These are phyloP conservation scores for Psittacula echo DNA, from an alignment of 2,797 vertebrate species.

Conservation along the genomic window DNA sequence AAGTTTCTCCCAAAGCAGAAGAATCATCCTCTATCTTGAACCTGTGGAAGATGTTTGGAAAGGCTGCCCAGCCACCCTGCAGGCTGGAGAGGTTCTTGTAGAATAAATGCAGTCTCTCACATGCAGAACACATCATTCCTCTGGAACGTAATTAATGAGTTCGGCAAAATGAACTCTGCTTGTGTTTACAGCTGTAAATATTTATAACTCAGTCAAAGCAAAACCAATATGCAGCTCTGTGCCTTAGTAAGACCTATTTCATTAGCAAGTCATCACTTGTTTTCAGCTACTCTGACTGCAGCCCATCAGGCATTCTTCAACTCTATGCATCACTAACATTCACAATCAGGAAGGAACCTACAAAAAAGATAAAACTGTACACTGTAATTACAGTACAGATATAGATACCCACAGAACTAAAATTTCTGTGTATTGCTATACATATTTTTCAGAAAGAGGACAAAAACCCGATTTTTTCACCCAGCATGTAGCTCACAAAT, in stretches of 20 bases:
- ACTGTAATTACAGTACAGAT: not conserved
- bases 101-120: not conserved
- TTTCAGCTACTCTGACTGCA: not conserved
- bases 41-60: not conserved
- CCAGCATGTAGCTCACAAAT: not conserved
- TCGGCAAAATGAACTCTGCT: not conserved
- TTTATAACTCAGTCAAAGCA: constrained; percentile 13
- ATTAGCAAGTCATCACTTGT: not conserved
- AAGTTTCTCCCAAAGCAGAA: not conserved
- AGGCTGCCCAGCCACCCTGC: not conserved
- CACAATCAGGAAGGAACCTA: not conserved
- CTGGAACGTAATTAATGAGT: not conserved
- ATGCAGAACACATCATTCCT: not conserved
- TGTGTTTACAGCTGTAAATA: not conserved
- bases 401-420: not conserved
- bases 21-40: not conserved
- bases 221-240: constrained; percentile 1
- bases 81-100: not conserved
- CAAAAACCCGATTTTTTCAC: not conserved
- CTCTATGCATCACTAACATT: not conserved
- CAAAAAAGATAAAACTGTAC: not conserved
- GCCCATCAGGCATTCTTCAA: not conserved
- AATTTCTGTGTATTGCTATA: not conserved
- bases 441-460: not conserved
- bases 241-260: not conserved